A percentile compares a stretch with the other conserved stretches of the same genome.
Evolutionary conservation across 2,113 vertebrate genomes (phyloP).

Genomic region (Fulica atra): DNA sequence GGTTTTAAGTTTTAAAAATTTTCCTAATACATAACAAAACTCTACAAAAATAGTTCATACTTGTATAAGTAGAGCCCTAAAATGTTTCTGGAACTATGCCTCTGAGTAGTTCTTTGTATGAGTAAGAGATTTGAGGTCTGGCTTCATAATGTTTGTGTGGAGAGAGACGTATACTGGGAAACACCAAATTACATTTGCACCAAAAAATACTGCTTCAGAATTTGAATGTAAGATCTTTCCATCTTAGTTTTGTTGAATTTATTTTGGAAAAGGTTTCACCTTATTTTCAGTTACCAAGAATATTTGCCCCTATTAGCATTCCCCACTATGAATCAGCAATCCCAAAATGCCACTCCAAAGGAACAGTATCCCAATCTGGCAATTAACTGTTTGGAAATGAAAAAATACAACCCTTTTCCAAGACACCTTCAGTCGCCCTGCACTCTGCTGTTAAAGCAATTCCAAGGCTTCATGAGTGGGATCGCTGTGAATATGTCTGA

Average conservation of each 20-base stretch:
- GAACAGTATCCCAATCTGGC: background rate
- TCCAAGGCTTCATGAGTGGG: background rate
- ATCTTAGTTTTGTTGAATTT: background rate
- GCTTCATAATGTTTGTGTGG: background rate
- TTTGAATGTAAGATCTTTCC: background rate
- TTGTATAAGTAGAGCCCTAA: background rate
- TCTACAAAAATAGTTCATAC: background rate
- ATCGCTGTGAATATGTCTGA: constrained; percentile 30
- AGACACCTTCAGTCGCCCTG: constrained; percentile 6
- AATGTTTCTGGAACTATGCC: background rate
- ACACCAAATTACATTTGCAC: background rate
- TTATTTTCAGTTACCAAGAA: background rate
- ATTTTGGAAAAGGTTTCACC: background rate
- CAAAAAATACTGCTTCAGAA: background rate
- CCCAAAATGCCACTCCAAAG: background rate
- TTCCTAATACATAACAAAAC: background rate
- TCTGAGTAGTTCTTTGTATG: background rate
- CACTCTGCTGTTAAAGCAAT: constrained; percentile 57
- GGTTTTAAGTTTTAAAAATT: background rate
- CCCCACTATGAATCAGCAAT: background rate
- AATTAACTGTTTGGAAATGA: constrained; percentile 20
- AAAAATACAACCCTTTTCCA: constrained; percentile 12
- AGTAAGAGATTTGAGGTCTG: background rate
- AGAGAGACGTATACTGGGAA: background rate
- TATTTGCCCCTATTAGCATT: background rate